Base-by-base conservation (phyloP, 2,888 invertebrate species). In the Rhogogaster chlorosoma region DNA sequence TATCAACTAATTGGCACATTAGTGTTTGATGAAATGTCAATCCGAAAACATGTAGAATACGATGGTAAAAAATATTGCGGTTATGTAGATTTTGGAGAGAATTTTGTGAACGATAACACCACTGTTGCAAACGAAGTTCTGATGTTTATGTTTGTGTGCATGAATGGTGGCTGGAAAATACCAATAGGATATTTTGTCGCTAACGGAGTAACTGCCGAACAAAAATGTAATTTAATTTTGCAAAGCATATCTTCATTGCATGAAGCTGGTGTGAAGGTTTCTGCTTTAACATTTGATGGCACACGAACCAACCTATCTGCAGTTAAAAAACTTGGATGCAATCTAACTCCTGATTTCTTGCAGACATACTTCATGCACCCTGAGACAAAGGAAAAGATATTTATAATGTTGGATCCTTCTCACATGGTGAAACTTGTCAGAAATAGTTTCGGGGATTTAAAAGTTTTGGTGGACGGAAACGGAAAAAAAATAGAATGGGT, bases 1-100 rank as follows among this genome's bases (percentile, higher is more conserved):
- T 75, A 88, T 61, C 86, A 83, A 71, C 73, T 89, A 29, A 36
- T 87, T 82, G 89, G 89, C 82, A 71, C 85, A 36, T 49, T 86
- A 18, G 61, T 86, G 1, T 80, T 86, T 12, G 85, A 87, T 22
- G 86, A 87, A 85, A 86, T 88, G 84, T 61, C 85, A 2, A 84
- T 87, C 15, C 67, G 85, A 12, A 57, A 85, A 22, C 83, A 85
- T 38, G 26, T 86, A 4, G 85, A 85, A 53, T 86, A 80, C 12
- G 75, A 84, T 22, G 70, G 67, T n/a, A 75, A 49, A 15, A 84
- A 84, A 42, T 84, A 77, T 10, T 18, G 82, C 12, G 85, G 84
- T 15, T 83, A 84, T 82, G 84, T 88, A 18, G 86, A 88, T 53
- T 86, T 83, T 36, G 86, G 87, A 12, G 45, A 32, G 26, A 36